Percentiles rank a stretch among this genome's conserved stretches.
Evolutionary conservation across 1,140 invertebrate species (phyloP).

Genomic region (Eurosta solidaginis): DNA sequence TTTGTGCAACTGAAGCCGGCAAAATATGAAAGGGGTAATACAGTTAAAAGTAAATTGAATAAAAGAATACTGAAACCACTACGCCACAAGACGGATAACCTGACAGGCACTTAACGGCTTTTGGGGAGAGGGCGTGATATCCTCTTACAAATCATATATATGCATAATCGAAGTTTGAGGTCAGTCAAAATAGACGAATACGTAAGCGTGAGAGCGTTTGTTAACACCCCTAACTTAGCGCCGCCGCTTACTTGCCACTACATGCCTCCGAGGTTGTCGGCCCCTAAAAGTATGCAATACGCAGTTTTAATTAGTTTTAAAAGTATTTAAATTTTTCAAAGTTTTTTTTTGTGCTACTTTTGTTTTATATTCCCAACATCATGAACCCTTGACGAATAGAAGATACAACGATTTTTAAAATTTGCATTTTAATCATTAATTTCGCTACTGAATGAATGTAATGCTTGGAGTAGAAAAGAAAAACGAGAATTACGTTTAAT

Average conservation of each 20-base stretch:
- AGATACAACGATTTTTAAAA: conserved; percentile 1
- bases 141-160: too few relatives aligned
- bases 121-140: background rate
- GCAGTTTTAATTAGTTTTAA: conserved; percentile 30
- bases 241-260: background rate
- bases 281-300: conserved; percentile 15
- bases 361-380: background rate
- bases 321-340: conserved; percentile 25
- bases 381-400: background rate
- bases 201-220: background rate
- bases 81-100: background rate
- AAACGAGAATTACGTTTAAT: background rate
- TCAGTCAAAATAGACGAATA: background rate
- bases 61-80: background rate
- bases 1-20: too few relatives aligned
- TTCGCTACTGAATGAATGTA: background rate
- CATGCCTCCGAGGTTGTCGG: background rate
- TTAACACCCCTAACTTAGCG: background rate
- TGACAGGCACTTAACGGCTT: background rate
- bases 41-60: background rate
- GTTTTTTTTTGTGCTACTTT: background rate
- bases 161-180: background rate
- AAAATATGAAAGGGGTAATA: background rate
- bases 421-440: conserved; percentile 15
- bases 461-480: background rate